phyloP scores from a whole-genome alignment of 1,140 invertebrate species.

The Micrasema minimum region DNA sequence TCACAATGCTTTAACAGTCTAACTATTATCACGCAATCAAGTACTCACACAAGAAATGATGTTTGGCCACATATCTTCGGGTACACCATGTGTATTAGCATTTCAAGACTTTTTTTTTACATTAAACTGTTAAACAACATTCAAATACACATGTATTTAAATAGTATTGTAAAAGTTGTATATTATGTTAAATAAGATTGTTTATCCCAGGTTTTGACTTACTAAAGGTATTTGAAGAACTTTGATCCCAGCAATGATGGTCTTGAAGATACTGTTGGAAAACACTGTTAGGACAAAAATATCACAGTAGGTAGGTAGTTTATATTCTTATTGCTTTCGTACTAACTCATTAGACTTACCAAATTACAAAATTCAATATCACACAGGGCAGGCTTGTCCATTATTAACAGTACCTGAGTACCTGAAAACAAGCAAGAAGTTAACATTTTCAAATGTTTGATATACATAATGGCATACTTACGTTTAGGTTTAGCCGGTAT shows the following conservation, averaged over 20 bases:
- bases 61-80: too few relatives aligned
- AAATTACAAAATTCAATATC: neutral
- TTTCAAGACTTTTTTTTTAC: too few relatives aligned
- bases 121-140: too few relatives aligned
- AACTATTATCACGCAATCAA: too few relatives aligned
- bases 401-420: constrained; percentile 34
- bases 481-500: constrained; percentile 89
- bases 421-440: constrained; percentile 43
- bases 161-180: too few relatives aligned
- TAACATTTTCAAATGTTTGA: constrained; percentile 26
- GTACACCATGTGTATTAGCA: too few relatives aligned
- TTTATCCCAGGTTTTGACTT: too few relatives aligned
- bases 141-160: too few relatives aligned
- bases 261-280: constrained; percentile 3
- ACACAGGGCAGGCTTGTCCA: constrained; percentile 3
- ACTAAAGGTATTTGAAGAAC: too few relatives aligned
- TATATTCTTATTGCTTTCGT: constrained; percentile 33
- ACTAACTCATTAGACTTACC: constrained; percentile 39
- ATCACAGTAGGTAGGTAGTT: neutral
- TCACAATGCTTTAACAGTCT: too few relatives aligned
- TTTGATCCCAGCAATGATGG: neutral
- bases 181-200: too few relatives aligned
- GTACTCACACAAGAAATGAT: too few relatives aligned
- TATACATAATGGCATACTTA: constrained; percentile 70
- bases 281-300: neutral